Evolutionary conservation across 2,797 vertebrate species (phyloP).

Genomic region (Phalanger gymnotis): DNA sequence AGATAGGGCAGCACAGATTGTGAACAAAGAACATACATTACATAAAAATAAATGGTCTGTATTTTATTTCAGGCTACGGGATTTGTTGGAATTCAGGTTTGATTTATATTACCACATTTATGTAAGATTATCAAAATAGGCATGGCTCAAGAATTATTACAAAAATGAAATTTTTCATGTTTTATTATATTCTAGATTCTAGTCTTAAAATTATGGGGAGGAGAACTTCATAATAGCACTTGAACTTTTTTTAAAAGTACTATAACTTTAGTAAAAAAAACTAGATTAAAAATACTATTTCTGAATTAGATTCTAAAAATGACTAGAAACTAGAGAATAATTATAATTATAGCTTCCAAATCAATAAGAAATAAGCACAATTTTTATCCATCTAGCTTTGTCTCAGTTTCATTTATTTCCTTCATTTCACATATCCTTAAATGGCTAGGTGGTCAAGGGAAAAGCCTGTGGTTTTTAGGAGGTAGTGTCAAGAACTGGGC

Average conservation of each 20-base stretch:
- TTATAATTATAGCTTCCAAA: conserved; percentile 8
- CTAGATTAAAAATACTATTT: not conserved
- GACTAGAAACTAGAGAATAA: not conserved
- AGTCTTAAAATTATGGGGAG: not conserved
- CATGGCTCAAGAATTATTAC: not conserved
- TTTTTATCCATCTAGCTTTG: not conserved
- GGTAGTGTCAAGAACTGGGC: not conserved
- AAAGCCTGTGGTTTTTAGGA: not conserved
- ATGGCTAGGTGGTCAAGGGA: not conserved
- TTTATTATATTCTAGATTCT: not conserved
- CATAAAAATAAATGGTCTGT: not conserved
- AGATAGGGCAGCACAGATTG: not conserved
- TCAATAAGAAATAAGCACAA: not conserved
- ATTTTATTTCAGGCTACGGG: not conserved
- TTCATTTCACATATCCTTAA: not conserved
- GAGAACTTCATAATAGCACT: not conserved
- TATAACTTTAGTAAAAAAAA: not conserved
- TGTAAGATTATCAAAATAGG: not conserved
- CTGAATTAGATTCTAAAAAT: not conserved
- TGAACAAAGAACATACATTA: not conserved
- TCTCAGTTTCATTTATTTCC: not conserved
- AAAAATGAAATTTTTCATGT: conserved; percentile 10
- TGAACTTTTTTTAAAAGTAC: not conserved
- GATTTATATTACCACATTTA: not conserved
- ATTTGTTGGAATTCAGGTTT: not conserved